Evolutionary conservation across 2,888 invertebrate genomes (phyloP), one percentile per base, ranked within the genome.

Genomic region (Leucoptera coffeella): DNA sequence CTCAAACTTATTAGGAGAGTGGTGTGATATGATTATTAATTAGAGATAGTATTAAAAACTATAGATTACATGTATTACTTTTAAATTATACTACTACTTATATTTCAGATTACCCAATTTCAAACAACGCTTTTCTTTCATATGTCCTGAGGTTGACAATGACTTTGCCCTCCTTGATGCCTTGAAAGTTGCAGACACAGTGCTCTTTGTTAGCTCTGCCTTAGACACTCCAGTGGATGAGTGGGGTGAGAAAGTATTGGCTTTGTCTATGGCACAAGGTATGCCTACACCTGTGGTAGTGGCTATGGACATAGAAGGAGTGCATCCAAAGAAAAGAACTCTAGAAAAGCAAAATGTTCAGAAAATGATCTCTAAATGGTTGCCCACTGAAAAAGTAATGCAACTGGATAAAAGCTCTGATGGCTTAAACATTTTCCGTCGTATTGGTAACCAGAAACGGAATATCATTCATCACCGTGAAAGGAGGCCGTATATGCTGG

Each of bases 171-270:
- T 82, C 4, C 56, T 93, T 29, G 93, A 93, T 64, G 74, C 82
- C n/a, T 60, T 86, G 2, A 93, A 92, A 74, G 80, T 92, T 4
- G 83, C 90, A 13, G 93, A 94, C 47, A 86, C 87, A 2, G 77
- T 89, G 2, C 45, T 96, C 3, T 80, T 91, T 47, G 52, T 94
- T 6, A 74, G 87, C 22, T 86, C 88, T 2, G 82, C 85, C 7
- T 61, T 78, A 28, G 76, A 81, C 35, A 80, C 83, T 34, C 72
- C 84, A 2, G 74, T 90, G 22, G 90, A 91, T 47, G 75, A 78
- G 32, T 85, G 82, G 79, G 91, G 90, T 0, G 80, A 84, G 37
- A 78, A 80, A 39, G 76, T 90, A 12, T 67, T 94, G 12, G 79
- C 82, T 11, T 74, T 86, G 40, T 73, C 87, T 4, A 77, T 88